Percentiles rank a stretch among this genome's conserved stretches.
Conservation (phyloP, 2,888 invertebrate species). For the Drosophila prostipennis region DNA sequence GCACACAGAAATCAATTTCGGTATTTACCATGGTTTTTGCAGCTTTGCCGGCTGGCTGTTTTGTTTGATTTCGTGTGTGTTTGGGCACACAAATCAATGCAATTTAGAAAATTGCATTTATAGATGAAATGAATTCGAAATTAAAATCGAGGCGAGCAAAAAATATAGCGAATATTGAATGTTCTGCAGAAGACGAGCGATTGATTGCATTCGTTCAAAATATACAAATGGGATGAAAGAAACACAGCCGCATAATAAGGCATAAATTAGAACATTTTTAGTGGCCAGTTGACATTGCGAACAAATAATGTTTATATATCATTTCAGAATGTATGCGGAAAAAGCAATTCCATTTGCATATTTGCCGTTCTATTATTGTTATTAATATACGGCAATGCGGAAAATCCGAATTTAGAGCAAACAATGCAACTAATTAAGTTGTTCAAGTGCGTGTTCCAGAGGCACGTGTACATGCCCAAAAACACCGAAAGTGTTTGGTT, state of each 20-base stretch:
- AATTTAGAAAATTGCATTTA: slow-evolving; percentile 71
- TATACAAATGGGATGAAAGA: no score
- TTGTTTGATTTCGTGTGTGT: slow-evolving; percentile 11
- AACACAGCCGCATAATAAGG: slow-evolving; percentile 35
- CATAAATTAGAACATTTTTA: slow-evolving; percentile 51
- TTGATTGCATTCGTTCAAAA: slow-evolving; percentile 27
- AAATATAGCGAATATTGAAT: slow-evolving; percentile 27
- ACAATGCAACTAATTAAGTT: slow-evolving; percentile 44
- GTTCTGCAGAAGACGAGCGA: slow-evolving; percentile 34
- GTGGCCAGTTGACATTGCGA: slow-evolving; percentile 13
- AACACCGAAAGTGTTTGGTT: slow-evolving; percentile 23
- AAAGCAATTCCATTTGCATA: slow-evolving; percentile 38
- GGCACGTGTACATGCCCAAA: background rate
- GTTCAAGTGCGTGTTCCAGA: slow-evolving; percentile 15
- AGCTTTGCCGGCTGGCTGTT: slow-evolving; percentile 21
- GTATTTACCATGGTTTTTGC: slow-evolving; percentile 46
- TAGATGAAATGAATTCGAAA: slow-evolving; percentile 54
- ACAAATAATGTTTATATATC: slow-evolving; percentile 43
- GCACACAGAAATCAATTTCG: slow-evolving; percentile 54
- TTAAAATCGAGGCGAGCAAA: slow-evolving; percentile 45
- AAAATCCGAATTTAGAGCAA: slow-evolving; percentile 15
- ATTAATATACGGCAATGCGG: slow-evolving; percentile 6
- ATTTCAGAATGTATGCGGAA: slow-evolving; percentile 12
- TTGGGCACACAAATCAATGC: slow-evolving; percentile 59
- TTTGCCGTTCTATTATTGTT: slow-evolving; percentile 13